These are phyloP conservation scores for Melikaiella ostensackeni DNA, from an alignment of 2,888 invertebrate genomes.

Conservation along the genomic window DNA sequence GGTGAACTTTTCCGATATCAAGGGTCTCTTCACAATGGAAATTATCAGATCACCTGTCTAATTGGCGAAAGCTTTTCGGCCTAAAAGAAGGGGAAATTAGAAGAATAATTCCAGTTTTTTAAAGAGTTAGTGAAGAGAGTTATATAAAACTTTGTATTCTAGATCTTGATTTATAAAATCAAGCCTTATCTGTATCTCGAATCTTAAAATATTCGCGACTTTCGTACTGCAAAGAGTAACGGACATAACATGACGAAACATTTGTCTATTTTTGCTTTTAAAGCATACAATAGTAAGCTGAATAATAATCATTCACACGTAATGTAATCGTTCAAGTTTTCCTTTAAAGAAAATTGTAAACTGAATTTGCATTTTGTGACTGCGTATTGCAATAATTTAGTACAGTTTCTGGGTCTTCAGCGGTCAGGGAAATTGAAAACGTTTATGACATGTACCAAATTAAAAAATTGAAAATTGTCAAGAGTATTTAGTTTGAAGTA, in stretches of 20 bases:
- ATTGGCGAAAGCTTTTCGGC: constrained; percentile 2
- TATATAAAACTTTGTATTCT: neutral
- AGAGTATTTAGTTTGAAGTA: neutral
- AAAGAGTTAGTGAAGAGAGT: neutral
- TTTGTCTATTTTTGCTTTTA: constrained; percentile 10
- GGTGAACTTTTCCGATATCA: no score
- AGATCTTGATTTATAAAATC: constrained; percentile 16
- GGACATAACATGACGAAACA: constrained; percentile 1
- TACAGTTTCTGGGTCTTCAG: neutral
- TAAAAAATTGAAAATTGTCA: neutral
- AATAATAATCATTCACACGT: constrained; percentile 2
- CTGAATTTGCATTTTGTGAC: neutral
- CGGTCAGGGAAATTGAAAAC: neutral
- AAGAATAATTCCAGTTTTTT: constrained; percentile 6
- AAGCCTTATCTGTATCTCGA: neutral
- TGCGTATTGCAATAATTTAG: neutral
- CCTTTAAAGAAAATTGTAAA: neutral
- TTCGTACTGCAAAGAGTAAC: neutral
- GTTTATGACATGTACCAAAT: neutral
- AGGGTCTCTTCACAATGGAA: no score
- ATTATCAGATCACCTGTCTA: no score
- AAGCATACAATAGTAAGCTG: neutral
- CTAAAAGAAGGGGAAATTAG: constrained; percentile 3
- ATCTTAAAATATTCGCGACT: constrained; percentile 12
- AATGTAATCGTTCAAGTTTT: constrained; percentile 11